phyloP scores from a whole-genome alignment of 92 coral and sea anemone genomes.

The Siderastrea radians region DNA sequence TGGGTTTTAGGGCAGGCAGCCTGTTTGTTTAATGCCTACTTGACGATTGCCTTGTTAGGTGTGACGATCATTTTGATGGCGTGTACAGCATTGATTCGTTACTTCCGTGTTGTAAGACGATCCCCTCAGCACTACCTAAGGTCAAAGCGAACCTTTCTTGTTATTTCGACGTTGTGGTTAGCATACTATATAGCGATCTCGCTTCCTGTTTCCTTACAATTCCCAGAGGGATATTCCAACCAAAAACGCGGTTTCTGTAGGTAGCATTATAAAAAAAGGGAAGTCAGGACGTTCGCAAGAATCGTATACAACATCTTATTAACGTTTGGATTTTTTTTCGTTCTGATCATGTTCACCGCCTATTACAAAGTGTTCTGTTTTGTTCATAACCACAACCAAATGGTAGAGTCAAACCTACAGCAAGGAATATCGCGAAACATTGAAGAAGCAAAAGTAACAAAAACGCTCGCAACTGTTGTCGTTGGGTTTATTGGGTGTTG shows the following conservation, averaged over 20 bases:
- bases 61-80: not conserved
- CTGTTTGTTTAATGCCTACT: not conserved
- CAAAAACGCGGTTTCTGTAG: not conserved
- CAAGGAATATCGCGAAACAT: not conserved
- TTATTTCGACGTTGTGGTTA: not conserved
- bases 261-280: not conserved
- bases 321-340: not conserved
- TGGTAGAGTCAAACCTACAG: conserved; percentile 1
- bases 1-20: not conserved
- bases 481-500: conserved; percentile 2
- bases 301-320: not conserved
- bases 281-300: too few relatives aligned
- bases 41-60: not conserved
- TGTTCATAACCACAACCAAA: conserved; percentile 4
- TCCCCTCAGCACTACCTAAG: not conserved
- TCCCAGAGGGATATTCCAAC: not conserved
- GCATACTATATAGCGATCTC: not conserved
- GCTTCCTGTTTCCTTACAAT: not conserved
- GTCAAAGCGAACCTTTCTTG: not conserved
- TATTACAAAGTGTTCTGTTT: conserved; percentile 12
- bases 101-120: not conserved
- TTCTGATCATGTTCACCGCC: not conserved
- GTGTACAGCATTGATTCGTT: not conserved
- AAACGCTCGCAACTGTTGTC: not conserved
- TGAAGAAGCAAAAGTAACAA: conserved; percentile 6